Conservation (phyloP, 2,888 invertebrate species). For the Boloria selene region DNA sequence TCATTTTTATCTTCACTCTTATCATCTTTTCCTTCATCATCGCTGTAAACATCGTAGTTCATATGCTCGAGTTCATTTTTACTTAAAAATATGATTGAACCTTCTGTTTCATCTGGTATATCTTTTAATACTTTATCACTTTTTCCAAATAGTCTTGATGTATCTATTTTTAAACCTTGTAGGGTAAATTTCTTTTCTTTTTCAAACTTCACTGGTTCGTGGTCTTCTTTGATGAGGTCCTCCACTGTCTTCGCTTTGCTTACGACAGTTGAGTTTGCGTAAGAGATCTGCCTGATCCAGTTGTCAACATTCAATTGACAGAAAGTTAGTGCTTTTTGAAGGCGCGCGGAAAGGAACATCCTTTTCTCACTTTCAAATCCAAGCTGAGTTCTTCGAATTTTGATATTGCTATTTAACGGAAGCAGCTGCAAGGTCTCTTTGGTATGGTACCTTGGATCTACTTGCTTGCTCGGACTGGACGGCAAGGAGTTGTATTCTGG, state of each 20-base stretch:
- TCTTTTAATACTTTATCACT: constrained; percentile 78
- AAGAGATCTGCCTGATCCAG: constrained; percentile 84
- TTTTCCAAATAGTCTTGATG: constrained; percentile 76
- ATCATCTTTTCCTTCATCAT: constrained; percentile 76
- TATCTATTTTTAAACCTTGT: constrained; percentile 77
- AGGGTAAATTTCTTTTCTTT: constrained; percentile 79
- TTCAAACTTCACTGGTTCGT: constrained; percentile 76
- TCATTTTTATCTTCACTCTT: constrained; percentile 69
- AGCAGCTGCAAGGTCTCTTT: constrained; percentile 79
- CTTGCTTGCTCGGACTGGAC: constrained; percentile 76
- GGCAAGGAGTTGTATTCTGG: constrained; percentile 77
- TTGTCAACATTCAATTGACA: constrained; percentile 85
- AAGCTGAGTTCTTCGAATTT: constrained; percentile 81
- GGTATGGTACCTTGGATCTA: constrained; percentile 80
- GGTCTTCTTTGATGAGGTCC: constrained; percentile 80
- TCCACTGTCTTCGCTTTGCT: constrained; percentile 77
- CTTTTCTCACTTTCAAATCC: constrained; percentile 84
- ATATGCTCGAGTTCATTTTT: constrained; percentile 85
- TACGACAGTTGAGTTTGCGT: constrained; percentile 68
- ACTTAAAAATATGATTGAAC: constrained; percentile 85
- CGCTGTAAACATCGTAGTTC: constrained; percentile 81
- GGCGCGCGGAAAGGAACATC: constrained; percentile 84
- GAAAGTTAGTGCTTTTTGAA: constrained; percentile 85
- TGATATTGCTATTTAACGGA: constrained; percentile 66
- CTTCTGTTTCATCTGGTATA: constrained; percentile 84